Evolutionary conservation across 2,888 invertebrate species (phyloP), one percentile per base, ranked within the genome.

Genomic region (Trichopoda pennipes): DNA sequence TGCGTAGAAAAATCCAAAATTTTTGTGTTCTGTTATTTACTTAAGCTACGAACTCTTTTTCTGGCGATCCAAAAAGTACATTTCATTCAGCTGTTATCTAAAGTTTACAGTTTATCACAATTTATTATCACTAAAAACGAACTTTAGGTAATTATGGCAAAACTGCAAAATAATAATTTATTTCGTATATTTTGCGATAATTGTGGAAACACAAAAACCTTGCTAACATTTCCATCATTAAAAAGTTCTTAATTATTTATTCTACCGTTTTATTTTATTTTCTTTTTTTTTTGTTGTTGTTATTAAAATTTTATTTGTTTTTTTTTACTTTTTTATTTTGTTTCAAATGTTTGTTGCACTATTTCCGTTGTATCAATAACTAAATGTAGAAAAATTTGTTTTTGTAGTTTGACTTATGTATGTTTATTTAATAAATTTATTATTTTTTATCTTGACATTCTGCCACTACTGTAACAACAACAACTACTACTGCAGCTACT

Each of bases 341-440:
- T 1, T 12, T 10, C 12, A 63, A 19, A 14, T 51, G 32, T 38
- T 66, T 35, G 35, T 32, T 66, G 32, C 21, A 28, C 8, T 19
- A 49, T 70, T 38, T 77, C 58, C 64, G 61, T 51, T 28, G 19
- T 38, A 47, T 32, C 56, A 55, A 55, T 64, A 51, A 56, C 35
- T 58, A 51, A 68, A 80, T 38, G 38, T 63, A 28, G 38, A 76
- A 64, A 63, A 73, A 63, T 77, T 73, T 53, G 58, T 77, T 73
- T 53, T 28, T 2, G 4, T 63, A 63, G 53, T 68, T 60, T 68
- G 23, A 61, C 38, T 72, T 72, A n/a, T n/a, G n/a, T 19, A 61
- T 72, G 42, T 61, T 44, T 17, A 53, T 73, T 55, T 73, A 73
- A 73, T 66, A 66, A 38, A 19, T 66, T 66, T 75, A 35, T 58